phyloP scores from a whole-genome alignment of 2,797 vertebrate species.

The Scolopax bukidnonensis region DNA sequence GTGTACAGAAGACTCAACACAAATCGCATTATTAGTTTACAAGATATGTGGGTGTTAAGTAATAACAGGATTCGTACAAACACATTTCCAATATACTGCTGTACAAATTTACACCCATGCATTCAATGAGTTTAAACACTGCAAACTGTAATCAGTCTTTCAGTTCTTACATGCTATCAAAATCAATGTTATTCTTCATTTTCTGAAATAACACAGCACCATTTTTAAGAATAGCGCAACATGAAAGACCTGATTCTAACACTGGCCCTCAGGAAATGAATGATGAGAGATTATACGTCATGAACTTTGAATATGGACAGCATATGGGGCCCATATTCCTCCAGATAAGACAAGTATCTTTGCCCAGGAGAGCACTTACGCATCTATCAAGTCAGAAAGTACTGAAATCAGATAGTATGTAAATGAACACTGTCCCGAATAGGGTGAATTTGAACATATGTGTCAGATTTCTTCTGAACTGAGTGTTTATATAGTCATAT shows the following conservation, averaged over 20 bases:
- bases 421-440: neutral
- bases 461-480: neutral
- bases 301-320: neutral
- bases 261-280: neutral
- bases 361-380: neutral
- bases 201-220: neutral
- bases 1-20: slow-evolving; percentile 22
- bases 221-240: neutral
- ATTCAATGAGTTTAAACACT: neutral
- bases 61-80: slow-evolving; percentile 33
- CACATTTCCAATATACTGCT: slow-evolving; percentile 12
- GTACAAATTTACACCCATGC: slow-evolving; percentile 25
- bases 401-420: neutral
- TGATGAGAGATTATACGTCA: neutral
- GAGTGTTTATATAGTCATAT: neutral
- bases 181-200: neutral
- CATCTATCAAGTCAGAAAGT: neutral
- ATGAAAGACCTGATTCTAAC: neutral
- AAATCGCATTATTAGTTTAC: slow-evolving; percentile 56
- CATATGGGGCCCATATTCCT: neutral
- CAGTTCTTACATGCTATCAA: neutral
- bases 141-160: neutral
- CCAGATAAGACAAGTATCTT: neutral
- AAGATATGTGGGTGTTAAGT: slow-evolving; percentile 41
- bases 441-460: neutral